Evolutionary conservation across 2,888 invertebrate species (phyloP).

Genomic region (Harpalus rubripes): DNA sequence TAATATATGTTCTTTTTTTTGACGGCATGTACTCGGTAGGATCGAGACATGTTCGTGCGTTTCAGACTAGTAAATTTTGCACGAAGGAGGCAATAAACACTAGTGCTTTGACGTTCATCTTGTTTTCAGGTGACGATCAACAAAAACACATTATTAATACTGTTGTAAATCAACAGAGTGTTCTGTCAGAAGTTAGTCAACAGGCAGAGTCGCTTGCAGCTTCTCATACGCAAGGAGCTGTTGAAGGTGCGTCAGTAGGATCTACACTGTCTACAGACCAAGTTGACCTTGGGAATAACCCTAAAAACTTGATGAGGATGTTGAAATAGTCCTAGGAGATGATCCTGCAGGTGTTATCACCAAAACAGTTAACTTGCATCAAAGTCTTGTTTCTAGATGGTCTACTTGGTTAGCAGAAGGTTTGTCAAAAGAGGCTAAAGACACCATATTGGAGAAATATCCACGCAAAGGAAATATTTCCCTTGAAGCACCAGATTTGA

Average conservation of each 20-base stretch:
- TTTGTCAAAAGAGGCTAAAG: constrained; percentile 67
- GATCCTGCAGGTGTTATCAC: constrained; percentile 61
- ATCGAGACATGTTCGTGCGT: constrained; percentile 66
- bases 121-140: constrained; percentile 17
- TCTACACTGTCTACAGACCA: background rate
- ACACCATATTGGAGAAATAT: constrained; percentile 66
- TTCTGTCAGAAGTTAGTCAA: too few species aligned
- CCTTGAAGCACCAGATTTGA: too few species aligned
- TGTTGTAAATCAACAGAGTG: too few species aligned
- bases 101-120: constrained; percentile 63
- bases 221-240: too few species aligned
- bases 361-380: constrained; percentile 65
- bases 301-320: constrained; percentile 64
- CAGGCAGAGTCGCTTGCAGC: too few species aligned
- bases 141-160: background rate
- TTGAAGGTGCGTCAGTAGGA: background rate
- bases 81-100: constrained; percentile 69
- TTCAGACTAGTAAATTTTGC: constrained; percentile 68
- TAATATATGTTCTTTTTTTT: background rate
- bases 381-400: constrained; percentile 67
- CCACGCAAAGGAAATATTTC: constrained; percentile 64
- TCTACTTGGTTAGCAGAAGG: constrained; percentile 67
- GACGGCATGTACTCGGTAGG: constrained; percentile 40
- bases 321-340: constrained; percentile 66
- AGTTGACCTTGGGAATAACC: background rate